A percentile compares a stretch with the other conserved stretches of the same genome.
phyloP scores from a whole-genome alignment of 2,888 invertebrate genomes.

The Catocala sponsa region DNA sequence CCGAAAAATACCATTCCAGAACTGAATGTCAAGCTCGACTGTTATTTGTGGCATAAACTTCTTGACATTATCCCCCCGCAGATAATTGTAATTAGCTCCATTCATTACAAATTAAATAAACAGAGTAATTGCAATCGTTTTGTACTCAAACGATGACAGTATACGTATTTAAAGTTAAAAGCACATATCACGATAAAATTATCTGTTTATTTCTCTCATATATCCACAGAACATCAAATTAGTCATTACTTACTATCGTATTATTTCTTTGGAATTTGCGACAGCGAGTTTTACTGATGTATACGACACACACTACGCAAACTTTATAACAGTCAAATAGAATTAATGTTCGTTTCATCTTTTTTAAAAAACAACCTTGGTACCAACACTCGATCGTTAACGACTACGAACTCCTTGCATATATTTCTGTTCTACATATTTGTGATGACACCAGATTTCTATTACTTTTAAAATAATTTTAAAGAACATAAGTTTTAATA shows the following conservation, averaged over 20 bases:
- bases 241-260: constrained; percentile 29
- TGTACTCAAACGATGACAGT: constrained; percentile 20
- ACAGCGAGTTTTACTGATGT: constrained; percentile 19
- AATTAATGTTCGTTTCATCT: constrained; percentile 53
- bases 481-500: constrained; percentile 43
- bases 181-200: constrained; percentile 7
- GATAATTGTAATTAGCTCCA: constrained; percentile 42
- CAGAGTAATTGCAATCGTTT: constrained; percentile 21
- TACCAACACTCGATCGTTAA: constrained; percentile 52
- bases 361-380: constrained; percentile 53
- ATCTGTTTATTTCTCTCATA: constrained; percentile 23
- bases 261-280: constrained; percentile 27
- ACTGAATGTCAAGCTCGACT: constrained; percentile 67
- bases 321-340: constrained; percentile 46
- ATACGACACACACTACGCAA: constrained; percentile 30
- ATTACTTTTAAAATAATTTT: constrained; percentile 48
- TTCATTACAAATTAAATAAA: constrained; percentile 22
- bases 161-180: constrained; percentile 24
- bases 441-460: constrained; percentile 52
- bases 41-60: constrained; percentile 54
- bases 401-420: constrained; percentile 56
- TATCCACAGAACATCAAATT: constrained; percentile 28
- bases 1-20: constrained; percentile 67
- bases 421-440: constrained; percentile 55
- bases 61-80: constrained; percentile 35